Percentiles rank a stretch among this genome's conserved stretches.
Evolutionary conservation across 1,140 invertebrate species (phyloP).

Genomic region (Vanessa tameamea): DNA sequence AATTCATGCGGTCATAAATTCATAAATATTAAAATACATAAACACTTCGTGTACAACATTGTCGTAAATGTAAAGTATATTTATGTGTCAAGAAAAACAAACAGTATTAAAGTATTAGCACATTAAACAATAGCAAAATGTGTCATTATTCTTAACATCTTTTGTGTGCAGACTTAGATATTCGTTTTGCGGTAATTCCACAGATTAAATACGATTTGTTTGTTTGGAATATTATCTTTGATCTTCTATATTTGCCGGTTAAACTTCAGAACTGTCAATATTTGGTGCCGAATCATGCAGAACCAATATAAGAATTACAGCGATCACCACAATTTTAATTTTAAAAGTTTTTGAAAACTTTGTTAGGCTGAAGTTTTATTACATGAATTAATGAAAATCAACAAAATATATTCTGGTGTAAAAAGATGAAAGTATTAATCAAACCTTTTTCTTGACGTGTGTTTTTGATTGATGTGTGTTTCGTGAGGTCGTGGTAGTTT

Average conservation of each 20-base stretch:
- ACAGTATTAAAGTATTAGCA: not conserved
- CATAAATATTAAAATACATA: not conserved
- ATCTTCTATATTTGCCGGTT: constrained; percentile 16
- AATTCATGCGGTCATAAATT: too few species aligned
- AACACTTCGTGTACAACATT: not conserved
- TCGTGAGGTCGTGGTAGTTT: too few species aligned
- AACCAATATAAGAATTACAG: not conserved
- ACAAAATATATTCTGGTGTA: too few species aligned
- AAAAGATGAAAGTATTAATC: too few species aligned
- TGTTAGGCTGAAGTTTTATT: not conserved
- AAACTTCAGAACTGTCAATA: constrained; percentile 16
- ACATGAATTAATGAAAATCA: too few species aligned
- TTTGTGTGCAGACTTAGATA: not conserved
- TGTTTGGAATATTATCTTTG: constrained; percentile 21
- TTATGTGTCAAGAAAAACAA: constrained; percentile 3
- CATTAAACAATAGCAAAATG: constrained; percentile 7
- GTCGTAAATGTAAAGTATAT: not conserved
- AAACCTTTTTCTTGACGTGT: too few species aligned
- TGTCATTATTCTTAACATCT: constrained; percentile 6
- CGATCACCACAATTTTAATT: not conserved
- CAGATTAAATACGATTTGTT: constrained; percentile 13
- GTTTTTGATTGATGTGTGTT: too few species aligned
- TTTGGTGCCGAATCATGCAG: constrained; percentile 13
- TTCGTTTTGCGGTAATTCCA: constrained; percentile 10
- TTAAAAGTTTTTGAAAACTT: not conserved